Percentiles rank a stretch among this genome's conserved stretches.
Evolutionary conservation across 2,888 invertebrate genomes (phyloP).

Genomic region (Helobdella robusta): DNA sequence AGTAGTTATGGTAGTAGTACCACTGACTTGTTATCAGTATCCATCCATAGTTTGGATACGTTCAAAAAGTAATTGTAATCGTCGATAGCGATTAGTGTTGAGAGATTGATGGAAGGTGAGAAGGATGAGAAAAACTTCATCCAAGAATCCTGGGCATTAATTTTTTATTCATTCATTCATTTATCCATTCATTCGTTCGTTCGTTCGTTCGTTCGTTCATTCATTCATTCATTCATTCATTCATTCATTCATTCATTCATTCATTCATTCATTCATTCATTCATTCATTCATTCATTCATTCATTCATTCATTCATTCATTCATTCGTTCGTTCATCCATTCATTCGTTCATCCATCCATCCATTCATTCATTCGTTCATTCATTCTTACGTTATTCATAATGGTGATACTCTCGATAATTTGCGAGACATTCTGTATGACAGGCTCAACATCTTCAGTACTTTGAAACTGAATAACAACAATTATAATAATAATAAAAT

Average conservation of each 20-base stretch:
- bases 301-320: conserved; percentile 10
- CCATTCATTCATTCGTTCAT: conserved; percentile 7
- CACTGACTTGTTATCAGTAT: neutral
- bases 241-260: neutral
- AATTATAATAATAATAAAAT: no score
- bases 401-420: no score
- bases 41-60: conserved; percentile 6
- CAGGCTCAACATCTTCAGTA: no score
- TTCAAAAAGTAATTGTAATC: neutral
- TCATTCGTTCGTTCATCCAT: conserved; percentile 4
- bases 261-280: conserved; percentile 10
- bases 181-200: neutral
- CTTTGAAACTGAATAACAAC: no score
- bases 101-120: neutral
- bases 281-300: conserved; percentile 10
- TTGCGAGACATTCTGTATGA: no score
- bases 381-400: neutral
- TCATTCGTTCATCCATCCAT: conserved; percentile 7
- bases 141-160: conserved; percentile 3
- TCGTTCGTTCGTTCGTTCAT: neutral
- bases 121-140: neutral
- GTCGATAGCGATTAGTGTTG: neutral
- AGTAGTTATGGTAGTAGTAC: no score
- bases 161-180: neutral
- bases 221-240: neutral